Evolutionary conservation across 35 echinoderm and acorn worm genomes (phyloP).

Genomic region (Apostichopus japonicus): DNA sequence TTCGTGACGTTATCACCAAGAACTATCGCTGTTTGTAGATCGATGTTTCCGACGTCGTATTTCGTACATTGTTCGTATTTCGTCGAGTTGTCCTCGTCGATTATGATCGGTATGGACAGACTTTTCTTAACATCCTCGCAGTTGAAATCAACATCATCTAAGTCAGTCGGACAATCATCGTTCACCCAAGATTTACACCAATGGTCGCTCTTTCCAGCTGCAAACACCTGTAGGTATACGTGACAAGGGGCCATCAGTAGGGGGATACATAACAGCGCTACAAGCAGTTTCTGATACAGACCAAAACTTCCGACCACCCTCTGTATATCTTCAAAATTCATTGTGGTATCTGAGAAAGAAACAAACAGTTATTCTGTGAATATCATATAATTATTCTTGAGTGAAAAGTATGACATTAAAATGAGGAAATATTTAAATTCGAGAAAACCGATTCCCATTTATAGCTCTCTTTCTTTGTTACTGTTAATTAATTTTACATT

Average conservation of each 20-base stretch:
- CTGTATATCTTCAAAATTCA: background rate
- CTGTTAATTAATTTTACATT: too few species aligned
- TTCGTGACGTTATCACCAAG: background rate
- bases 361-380: too few species aligned
- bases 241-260: background rate
- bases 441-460: too few species aligned
- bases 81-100: background rate
- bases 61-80: slow-evolving; percentile 27
- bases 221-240: background rate
- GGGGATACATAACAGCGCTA: background rate
- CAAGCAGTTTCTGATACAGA: background rate
- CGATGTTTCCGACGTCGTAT: slow-evolving; percentile 1
- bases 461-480: too few species aligned
- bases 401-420: too few species aligned
- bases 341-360: background rate
- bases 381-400: too few species aligned
- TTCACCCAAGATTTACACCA: background rate
- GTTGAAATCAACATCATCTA: background rate
- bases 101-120: background rate
- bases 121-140: slow-evolving; percentile 8
- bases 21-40: background rate
- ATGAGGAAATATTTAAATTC: too few species aligned
- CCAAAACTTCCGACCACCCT: background rate
- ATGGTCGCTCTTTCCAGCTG: slow-evolving; percentile 23
- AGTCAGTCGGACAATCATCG: background rate